These are phyloP conservation scores for Tiphia femorata DNA, from an alignment of 2,888 invertebrate genomes.

Conservation along the genomic window DNA sequence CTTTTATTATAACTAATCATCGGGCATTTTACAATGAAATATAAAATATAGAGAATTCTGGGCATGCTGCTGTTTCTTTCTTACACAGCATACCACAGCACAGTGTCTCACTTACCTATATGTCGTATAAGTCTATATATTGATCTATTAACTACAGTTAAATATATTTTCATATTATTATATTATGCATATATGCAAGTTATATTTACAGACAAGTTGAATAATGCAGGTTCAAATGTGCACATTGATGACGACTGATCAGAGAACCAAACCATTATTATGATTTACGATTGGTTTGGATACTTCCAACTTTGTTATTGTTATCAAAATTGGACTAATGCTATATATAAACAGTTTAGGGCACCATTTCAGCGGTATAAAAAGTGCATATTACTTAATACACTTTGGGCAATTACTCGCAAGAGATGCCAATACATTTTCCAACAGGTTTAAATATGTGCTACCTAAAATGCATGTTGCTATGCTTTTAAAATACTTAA, in stretches of 20 bases:
- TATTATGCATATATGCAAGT: slow-evolving; percentile 57
- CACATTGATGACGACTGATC: slow-evolving; percentile 23
- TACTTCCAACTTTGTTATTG: slow-evolving; percentile 29
- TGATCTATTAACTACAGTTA: slow-evolving; percentile 50
- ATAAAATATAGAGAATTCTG: slow-evolving; percentile 55
- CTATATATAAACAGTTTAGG: slow-evolving; percentile 48
- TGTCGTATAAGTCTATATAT: slow-evolving; percentile 36
- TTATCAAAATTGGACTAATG: slow-evolving; percentile 44
- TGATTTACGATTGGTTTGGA: slow-evolving; percentile 23
- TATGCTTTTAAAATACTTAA: slow-evolving; percentile 37
- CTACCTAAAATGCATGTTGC: slow-evolving; percentile 29
- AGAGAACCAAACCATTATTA: slow-evolving; percentile 18
- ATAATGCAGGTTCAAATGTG: slow-evolving; percentile 33
- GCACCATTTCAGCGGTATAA: slow-evolving; percentile 40
- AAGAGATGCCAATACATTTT: slow-evolving; percentile 28
- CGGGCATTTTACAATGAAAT: slow-evolving; percentile 55
- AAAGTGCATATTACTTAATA: slow-evolving; percentile 32
- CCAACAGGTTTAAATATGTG: slow-evolving; percentile 22
- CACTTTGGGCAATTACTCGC: slow-evolving; percentile 36
- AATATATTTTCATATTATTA: slow-evolving; percentile 49
- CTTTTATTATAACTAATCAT: slow-evolving; percentile 55
- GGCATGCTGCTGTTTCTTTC: slow-evolving; percentile 20
- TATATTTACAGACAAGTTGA: slow-evolving; percentile 40
- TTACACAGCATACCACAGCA: slow-evolving; percentile 31
- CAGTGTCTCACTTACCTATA: slow-evolving; percentile 34